Evolutionary conservation across 2,797 vertebrate species (phyloP).

Genomic region (Syngnathus rostellatus): DNA sequence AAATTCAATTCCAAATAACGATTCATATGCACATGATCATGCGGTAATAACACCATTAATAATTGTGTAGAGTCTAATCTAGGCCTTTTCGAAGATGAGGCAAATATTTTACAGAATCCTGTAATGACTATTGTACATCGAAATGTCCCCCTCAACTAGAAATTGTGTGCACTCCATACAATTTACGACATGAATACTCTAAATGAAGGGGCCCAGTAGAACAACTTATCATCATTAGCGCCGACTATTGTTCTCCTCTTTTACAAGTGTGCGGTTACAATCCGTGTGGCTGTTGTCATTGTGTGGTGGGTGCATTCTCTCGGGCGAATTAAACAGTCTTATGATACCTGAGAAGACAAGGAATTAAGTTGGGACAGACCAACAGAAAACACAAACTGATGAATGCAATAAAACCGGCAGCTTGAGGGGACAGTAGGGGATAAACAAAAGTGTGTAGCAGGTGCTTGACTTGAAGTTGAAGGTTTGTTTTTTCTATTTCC

Average conservation of each 20-base stretch:
- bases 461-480: conserved; percentile 3
- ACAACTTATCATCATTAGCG: conserved; percentile 69
- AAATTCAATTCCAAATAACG: conserved; percentile 45
- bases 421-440: background rate
- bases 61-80: background rate
- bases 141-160: conserved; percentile 57
- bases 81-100: background rate
- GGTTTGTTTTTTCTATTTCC: conserved; percentile 37
- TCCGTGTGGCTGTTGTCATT: conserved; percentile 68
- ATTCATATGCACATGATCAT: conserved; percentile 22
- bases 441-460: background rate
- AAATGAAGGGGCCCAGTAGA: conserved; percentile 44
- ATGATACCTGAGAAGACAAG: conserved; percentile 53
- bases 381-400: background rate
- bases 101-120: background rate
- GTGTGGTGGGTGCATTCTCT: conserved; percentile 49
- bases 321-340: conserved; percentile 63
- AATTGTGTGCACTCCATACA: conserved; percentile 47
- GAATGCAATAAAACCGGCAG: background rate
- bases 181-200: conserved; percentile 50
- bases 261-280: conserved; percentile 64
- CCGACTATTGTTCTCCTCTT: conserved; percentile 65
- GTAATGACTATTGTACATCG: conserved; percentile 14
- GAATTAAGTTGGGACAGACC: conserved; percentile 28
- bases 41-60: background rate